Base-by-base conservation (phyloP, 2,113 vertebrate genomes). In the Balaenoptera acutorostrata region DNA sequence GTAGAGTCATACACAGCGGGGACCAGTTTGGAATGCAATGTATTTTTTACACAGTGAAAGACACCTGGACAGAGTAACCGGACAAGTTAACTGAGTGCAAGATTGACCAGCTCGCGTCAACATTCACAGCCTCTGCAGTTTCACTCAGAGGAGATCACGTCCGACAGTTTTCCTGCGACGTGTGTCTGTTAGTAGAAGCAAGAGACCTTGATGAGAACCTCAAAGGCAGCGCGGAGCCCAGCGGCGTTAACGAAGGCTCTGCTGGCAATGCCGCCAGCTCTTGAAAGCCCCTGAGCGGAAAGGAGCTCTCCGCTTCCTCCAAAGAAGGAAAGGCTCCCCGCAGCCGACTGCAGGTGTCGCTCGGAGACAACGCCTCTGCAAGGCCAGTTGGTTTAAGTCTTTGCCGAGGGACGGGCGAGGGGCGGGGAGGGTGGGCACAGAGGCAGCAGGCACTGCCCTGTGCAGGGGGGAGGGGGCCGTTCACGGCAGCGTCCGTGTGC, bases 21-120 rank as follows among this genome's bases (percentile, higher is more conserved):
- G 95, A 80, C 95, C 72, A 59, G 88, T 55, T 61, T 29, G 49
- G 93, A 93, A 82, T 25, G 95, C 96, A 46, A 36, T 84, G 90
- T 84, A 93, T 39, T 52, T 66, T 57, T 49, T 41, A 84, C 93
- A 95, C 93, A 93, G 91, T 96, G 90, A 96, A 97, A 98, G 95
- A 96, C 96, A 97, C 97, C 96, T 83, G 89, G 93, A 55, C 25
- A 23, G 2, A 97, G 88, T 95, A 74, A 68, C 92, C 57, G 78
- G 66, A 52, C 27, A 55, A 89, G 91, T 0, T 39, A 74, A 93
- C 49, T 44, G 95, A 68, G 93, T 81, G 36, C 36, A 11, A 39
- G 96, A 95, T 69, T 80, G 8, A 1, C 25, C 66, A 84, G 89
- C 90, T 95, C 66, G 3, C 8, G 33, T 18, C 96, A 80, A 92